Percentiles rank a stretch among this genome's conserved stretches.
phyloP scores from a whole-genome alignment of 1,140 invertebrate species.

The Drosophila takahashii region DNA sequence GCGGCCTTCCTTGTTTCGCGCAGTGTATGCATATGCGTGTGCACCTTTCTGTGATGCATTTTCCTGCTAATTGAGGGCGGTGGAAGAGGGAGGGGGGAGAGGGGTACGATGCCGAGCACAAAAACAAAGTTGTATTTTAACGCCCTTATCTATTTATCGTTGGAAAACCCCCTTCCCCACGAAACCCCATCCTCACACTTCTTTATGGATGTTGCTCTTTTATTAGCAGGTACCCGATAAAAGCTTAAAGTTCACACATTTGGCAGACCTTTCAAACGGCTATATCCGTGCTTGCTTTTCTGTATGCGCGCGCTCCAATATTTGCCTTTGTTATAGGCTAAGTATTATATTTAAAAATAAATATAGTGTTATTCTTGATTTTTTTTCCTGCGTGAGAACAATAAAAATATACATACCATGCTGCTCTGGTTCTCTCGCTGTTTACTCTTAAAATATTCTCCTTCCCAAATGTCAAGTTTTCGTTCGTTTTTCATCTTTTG shows the following conservation, averaged over 20 bases:
- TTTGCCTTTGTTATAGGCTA: slow-evolving; percentile 52
- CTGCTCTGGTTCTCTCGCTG: slow-evolving; percentile 8
- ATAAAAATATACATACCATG: slow-evolving; percentile 52
- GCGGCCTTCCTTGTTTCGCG: slow-evolving; percentile 8
- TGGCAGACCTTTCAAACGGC: slow-evolving; percentile 32
- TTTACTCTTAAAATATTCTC: slow-evolving; percentile 40
- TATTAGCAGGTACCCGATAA: slow-evolving; percentile 79
- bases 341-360: slow-evolving; percentile 71
- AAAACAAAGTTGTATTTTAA: slow-evolving; percentile 48
- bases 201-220: slow-evolving; percentile 46
- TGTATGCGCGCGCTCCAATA: slow-evolving; percentile 23
- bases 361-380: slow-evolving; percentile 37
- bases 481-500: slow-evolving; percentile 28
- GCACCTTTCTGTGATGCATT: slow-evolving; percentile 60
- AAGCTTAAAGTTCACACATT: slow-evolving; percentile 80
- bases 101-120: slow-evolving; percentile 1
- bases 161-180: neutral
- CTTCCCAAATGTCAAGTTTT: slow-evolving; percentile 68
- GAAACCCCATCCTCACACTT: neutral
- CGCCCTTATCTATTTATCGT: slow-evolving; percentile 52
- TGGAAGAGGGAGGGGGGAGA: neutral
- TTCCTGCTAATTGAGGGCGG: slow-evolving; percentile 54
- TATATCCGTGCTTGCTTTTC: slow-evolving; percentile 5
- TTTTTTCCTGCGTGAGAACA: slow-evolving; percentile 65
- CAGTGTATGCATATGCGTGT: slow-evolving; percentile 52